Conservation (phyloP, 2,797 vertebrate genomes). For the Crypturellus tataupa region DNA sequence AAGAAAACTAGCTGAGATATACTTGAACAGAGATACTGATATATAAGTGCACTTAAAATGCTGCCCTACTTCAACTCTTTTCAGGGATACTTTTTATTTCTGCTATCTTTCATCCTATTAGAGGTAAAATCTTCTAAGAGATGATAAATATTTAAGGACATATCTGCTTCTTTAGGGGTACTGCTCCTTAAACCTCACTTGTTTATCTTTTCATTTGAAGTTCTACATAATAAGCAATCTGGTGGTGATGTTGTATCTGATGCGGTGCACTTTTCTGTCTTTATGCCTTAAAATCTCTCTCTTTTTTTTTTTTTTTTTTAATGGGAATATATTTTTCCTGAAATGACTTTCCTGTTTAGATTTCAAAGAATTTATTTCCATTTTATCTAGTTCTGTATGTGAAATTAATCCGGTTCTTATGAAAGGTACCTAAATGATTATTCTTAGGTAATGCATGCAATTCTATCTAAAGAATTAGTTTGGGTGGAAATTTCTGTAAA, state of each 20-base stretch:
- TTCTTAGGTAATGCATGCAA: background rate
- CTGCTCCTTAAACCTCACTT: background rate
- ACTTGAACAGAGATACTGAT: background rate
- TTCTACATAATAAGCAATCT: background rate
- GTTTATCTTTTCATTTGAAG: constrained; percentile 6
- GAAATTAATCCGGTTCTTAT: background rate
- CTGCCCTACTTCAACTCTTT: background rate
- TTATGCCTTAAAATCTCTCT: too few species aligned
- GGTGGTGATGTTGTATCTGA: background rate
- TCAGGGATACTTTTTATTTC: background rate
- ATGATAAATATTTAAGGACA: background rate
- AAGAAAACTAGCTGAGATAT: background rate
- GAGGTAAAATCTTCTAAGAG: background rate
- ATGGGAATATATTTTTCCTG: background rate
- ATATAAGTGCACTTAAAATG: background rate
- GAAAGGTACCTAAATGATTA: background rate
- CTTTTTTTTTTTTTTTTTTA: background rate
- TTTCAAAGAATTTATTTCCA: background rate
- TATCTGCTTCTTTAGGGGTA: background rate
- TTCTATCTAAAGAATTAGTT: background rate
- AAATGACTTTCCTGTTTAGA: background rate
- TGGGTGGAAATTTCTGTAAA: background rate
- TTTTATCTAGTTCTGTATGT: background rate
- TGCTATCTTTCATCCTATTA: background rate
- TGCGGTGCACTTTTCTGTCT: background rate